A percentile compares a stretch with the other conserved stretches of the same genome.
Conservation (phyloP, 2,797 vertebrate species). For the Apogon talboti region DNA sequence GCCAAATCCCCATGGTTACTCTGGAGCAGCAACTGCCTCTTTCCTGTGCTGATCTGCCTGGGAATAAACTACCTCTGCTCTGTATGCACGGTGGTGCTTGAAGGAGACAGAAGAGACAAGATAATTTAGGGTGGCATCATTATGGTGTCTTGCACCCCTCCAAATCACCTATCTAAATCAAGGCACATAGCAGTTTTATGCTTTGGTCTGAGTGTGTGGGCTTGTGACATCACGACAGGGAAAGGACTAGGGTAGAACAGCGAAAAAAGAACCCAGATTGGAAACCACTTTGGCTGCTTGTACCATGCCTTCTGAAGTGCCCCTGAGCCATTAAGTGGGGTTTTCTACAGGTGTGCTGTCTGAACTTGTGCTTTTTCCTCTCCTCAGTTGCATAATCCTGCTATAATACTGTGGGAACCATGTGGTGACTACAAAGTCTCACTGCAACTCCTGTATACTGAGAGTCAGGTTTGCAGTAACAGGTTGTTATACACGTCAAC, state of each 20-base stretch:
- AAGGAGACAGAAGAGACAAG: conserved; percentile 29
- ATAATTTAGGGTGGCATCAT: conserved; percentile 50
- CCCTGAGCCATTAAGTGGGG: conserved; percentile 28
- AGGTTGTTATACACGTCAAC: conserved; percentile 32
- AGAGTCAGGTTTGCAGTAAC: conserved; percentile 12
- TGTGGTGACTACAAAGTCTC: conserved; percentile 9
- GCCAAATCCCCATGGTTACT: conserved; percentile 83
- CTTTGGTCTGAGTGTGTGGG: conserved; percentile 14
- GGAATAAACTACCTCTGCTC: conserved; percentile 54
- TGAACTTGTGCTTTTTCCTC: conserved; percentile 21
- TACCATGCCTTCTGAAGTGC: conserved; percentile 22
- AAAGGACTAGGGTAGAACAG: neutral
- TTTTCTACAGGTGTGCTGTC: conserved; percentile 5
- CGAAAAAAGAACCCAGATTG: neutral
- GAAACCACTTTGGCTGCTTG: neutral
- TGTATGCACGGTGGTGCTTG: conserved; percentile 39
- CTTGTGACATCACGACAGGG: neutral
- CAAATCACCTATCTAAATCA: conserved; percentile 35
- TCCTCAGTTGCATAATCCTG: conserved; percentile 8
- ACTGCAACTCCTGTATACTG: neutral
- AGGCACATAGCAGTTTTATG: neutral
- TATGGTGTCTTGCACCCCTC: conserved; percentile 19
- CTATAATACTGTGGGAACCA: conserved; percentile 24
- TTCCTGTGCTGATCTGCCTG: conserved; percentile 57
- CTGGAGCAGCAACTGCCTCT: conserved; percentile 68